Evolutionary conservation across 2,888 invertebrate genomes (phyloP).

Genomic region (Neoscelio sp.): DNA sequence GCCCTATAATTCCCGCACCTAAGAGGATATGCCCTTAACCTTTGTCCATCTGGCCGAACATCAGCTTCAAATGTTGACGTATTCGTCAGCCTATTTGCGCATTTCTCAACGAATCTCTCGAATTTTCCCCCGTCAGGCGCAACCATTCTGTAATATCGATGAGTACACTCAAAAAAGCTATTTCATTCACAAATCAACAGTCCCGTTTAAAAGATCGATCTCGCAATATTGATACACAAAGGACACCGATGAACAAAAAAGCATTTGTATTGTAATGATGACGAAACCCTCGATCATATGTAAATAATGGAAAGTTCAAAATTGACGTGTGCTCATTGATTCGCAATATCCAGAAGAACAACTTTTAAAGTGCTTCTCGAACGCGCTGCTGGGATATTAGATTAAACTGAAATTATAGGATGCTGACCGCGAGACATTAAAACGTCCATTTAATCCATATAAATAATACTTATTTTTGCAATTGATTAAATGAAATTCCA

Average conservation of each 20-base stretch:
- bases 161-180: slow-evolving; percentile 47
- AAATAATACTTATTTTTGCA: slow-evolving; percentile 11
- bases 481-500: slow-evolving; percentile 13
- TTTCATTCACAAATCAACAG: slow-evolving; percentile 58
- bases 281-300: slow-evolving; percentile 31
- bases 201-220: slow-evolving; percentile 28
- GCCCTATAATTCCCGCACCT: slow-evolving; percentile 80
- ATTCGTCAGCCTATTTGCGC: slow-evolving; percentile 73
- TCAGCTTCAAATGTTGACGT: slow-evolving; percentile 74
- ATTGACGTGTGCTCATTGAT: slow-evolving; percentile 17
- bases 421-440: slow-evolving; percentile 6
- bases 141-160: slow-evolving; percentile 17
- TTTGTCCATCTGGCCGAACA: slow-evolving; percentile 77
- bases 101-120: slow-evolving; percentile 68
- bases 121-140: slow-evolving; percentile 62
- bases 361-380: slow-evolving; percentile 12
- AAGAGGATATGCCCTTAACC: slow-evolving; percentile 75
- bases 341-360: slow-evolving; percentile 13
- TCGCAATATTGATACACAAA: slow-evolving; percentile 44
- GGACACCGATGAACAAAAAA: slow-evolving; percentile 21
- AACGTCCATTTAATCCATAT: slow-evolving; percentile 23
- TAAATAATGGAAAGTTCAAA: slow-evolving; percentile 55
- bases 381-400: slow-evolving; percentile 12
- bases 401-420: slow-evolving; percentile 31
- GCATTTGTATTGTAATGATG: neutral